Evolutionary conservation across 2,113 vertebrate species (phyloP).

Genomic region (Seriola dumerili): DNA sequence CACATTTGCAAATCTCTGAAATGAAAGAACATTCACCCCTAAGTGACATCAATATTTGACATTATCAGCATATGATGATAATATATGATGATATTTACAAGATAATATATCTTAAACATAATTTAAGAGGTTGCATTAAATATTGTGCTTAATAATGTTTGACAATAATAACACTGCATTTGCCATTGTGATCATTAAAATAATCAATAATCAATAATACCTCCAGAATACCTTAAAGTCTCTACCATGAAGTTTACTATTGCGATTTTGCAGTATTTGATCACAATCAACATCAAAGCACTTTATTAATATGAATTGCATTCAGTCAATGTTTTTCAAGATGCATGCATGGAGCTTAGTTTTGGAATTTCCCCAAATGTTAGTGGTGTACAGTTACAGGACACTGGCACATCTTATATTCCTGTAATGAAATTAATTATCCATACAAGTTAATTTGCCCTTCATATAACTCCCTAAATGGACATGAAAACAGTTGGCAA

Average conservation of each 20-base stretch:
- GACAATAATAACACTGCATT: no score
- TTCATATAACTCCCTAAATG: conserved; percentile 42
- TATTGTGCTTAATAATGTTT: not conserved
- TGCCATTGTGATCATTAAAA: not conserved
- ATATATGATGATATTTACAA: no score
- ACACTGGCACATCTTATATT: conserved; percentile 42
- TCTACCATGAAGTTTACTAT: no score
- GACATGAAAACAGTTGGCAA: conserved; percentile 44
- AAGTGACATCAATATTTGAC: conserved; percentile 1
- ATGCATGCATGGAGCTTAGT: not conserved
- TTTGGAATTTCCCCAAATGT: conserved; percentile 44
- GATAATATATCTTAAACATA: no score
- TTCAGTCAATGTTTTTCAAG: not conserved
- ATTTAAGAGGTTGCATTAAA: no score
- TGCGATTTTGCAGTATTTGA: no score
- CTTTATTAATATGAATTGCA: conserved; percentile 23
- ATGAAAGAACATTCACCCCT: not conserved
- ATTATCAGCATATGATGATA: not conserved
- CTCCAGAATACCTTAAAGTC: no score
- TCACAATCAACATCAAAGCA: no score
- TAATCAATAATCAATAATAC: no score
- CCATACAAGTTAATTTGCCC: conserved; percentile 22
- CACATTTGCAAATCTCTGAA: conserved; percentile 25
- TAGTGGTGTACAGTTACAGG: conserved; percentile 53
- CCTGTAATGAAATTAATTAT: conserved; percentile 58